Percentiles rank a stretch among this genome's conserved stretches.
Evolutionary conservation across 2,888 invertebrate genomes (phyloP).

Genomic region (Synergus itoensis): DNA sequence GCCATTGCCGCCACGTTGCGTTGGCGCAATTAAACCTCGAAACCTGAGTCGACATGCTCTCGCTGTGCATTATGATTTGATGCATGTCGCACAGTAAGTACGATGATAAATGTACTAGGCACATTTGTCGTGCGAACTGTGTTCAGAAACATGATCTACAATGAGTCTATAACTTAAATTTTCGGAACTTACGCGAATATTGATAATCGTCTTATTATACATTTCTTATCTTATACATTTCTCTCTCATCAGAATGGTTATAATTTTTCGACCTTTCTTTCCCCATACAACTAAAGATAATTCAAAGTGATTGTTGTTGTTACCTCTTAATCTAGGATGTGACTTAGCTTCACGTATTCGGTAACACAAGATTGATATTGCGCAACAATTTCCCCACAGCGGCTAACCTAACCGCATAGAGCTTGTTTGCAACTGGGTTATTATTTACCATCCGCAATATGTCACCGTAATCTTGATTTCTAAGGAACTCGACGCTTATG

Average conservation of each 20-base stretch:
- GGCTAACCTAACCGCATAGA: conserved; percentile 51
- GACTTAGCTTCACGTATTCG: conserved; percentile 50
- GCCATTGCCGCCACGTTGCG: conserved; percentile 43
- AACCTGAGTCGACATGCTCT: conserved; percentile 63
- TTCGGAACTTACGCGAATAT: conserved; percentile 30
- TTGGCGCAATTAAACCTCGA: conserved; percentile 67
- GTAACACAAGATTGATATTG: conserved; percentile 71
- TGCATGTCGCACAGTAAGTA: conserved; percentile 55
- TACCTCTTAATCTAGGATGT: not conserved
- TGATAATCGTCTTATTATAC: not conserved
- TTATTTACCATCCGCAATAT: conserved; percentile 60
- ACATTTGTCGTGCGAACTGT: conserved; percentile 43
- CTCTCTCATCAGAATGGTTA: not conserved
- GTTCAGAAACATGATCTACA: conserved; percentile 32
- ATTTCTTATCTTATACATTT: not conserved
- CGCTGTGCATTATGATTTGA: conserved; percentile 58
- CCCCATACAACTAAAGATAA: not conserved
- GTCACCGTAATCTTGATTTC: conserved; percentile 56
- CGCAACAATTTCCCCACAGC: conserved; percentile 60
- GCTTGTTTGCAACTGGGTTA: conserved; percentile 62
- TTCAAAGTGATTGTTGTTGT: not conserved
- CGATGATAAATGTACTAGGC: conserved; percentile 60
- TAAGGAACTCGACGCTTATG: conserved; percentile 43
- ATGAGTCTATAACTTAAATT: conserved; percentile 10
- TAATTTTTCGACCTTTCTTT: not conserved